Percentiles rank a stretch among this genome's conserved stretches.
Conservation (phyloP, 1,140 invertebrate genomes). For the Gryon sp. region DNA sequence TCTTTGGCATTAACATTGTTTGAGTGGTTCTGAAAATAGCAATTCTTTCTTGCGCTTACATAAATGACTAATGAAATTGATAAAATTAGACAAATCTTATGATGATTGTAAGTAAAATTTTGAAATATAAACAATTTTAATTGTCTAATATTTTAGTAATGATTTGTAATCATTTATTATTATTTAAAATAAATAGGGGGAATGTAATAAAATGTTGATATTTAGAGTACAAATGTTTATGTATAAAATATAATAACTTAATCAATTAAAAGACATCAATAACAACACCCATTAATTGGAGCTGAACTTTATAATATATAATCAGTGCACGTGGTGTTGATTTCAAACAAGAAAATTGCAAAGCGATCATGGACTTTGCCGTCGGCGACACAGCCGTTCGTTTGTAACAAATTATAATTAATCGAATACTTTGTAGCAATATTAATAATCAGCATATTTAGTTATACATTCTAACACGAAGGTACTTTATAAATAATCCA, state of each 20-base stretch:
- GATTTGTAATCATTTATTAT: background rate
- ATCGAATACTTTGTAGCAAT: constrained; percentile 40
- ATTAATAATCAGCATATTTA: constrained; percentile 50
- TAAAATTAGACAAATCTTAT: too few species aligned
- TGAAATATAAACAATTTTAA: background rate
- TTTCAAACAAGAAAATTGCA: constrained; percentile 45
- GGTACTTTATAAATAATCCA: constrained; percentile 33
- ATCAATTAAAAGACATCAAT: constrained; percentile 18
- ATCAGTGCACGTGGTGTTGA: constrained; percentile 25
- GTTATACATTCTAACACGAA: constrained; percentile 34
- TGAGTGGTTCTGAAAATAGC: background rate
- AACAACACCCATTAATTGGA: background rate
- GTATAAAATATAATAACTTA: too few species aligned
- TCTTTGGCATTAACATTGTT: constrained; percentile 13
- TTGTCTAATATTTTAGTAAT: background rate
- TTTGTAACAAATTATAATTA: constrained; percentile 46
- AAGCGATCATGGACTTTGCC: constrained; percentile 48
- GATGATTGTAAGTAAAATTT: too few species aligned
- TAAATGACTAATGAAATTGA: too few species aligned
- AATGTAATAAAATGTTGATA: too few species aligned
- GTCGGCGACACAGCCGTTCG: constrained; percentile 39
- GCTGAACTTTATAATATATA: constrained; percentile 23
- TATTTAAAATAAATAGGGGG: too few species aligned
- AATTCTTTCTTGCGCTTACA: too few species aligned
- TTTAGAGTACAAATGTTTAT: too few species aligned